Evolutionary conservation across 2,797 vertebrate genomes (phyloP).

Genomic region (Tragopan temminckii): DNA sequence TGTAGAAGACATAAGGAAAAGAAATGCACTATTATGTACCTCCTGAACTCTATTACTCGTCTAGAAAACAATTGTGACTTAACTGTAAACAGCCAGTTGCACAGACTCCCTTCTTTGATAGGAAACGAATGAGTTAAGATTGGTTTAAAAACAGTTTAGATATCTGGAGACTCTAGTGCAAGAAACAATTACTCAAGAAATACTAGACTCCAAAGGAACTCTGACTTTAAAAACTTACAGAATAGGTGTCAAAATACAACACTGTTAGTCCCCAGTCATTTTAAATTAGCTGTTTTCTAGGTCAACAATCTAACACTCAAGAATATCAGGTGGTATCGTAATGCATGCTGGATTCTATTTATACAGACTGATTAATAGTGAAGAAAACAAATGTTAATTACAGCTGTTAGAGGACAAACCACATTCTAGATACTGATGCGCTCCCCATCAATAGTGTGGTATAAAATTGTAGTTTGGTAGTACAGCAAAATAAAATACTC

Average conservation of each 20-base stretch:
- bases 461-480: neutral
- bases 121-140: neutral
- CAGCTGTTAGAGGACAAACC: neutral
- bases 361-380: neutral
- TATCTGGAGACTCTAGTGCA: neutral
- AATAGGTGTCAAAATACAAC: neutral
- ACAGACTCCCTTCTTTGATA: neutral
- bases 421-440: neutral
- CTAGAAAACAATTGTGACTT: accelerated
- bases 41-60: neutral
- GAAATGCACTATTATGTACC: neutral
- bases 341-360: neutral
- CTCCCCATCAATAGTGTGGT: neutral
- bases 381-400: neutral
- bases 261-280: neutral
- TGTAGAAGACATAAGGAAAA: neutral
- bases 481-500: neutral
- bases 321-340: neutral
- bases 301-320: neutral
- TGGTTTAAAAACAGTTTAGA: neutral
- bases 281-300: neutral
- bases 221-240: conserved; percentile 25
- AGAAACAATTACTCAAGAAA: neutral
- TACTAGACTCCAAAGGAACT: neutral
- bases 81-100: neutral